Evolutionary conservation across 2,113 vertebrate species (phyloP).

Genomic region (Gadus macrocephalus): DNA sequence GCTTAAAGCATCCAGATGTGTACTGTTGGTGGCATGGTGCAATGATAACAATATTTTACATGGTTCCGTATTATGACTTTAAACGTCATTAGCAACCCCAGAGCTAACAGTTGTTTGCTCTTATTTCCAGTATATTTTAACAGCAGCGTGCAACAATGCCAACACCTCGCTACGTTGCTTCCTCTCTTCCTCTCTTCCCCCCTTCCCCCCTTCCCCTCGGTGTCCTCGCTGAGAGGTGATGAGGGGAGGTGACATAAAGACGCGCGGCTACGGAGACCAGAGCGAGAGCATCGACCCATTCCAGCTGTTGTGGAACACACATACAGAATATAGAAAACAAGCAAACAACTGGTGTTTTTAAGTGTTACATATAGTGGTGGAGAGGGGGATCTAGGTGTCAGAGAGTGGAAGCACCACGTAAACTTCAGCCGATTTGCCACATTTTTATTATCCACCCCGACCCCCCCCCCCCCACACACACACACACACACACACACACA

Average conservation of each 20-base stretch:
- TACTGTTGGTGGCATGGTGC: conserved; percentile 9
- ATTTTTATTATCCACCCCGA: neutral
- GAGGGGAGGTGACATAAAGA: neutral
- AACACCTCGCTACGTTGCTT: conserved; percentile 30
- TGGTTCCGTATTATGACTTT: neutral
- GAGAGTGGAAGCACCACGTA: conserved; percentile 18
- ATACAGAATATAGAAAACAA: conserved; percentile 43
- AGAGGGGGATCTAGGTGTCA: conserved; percentile 1
- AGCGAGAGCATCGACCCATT: conserved; percentile 41
- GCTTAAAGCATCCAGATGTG: conserved; percentile 33
- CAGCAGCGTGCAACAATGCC: conserved; percentile 23
- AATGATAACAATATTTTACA: conserved; percentile 28
- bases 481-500: no score
- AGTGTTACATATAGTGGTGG: conserved; percentile 26
- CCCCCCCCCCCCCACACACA: no score
- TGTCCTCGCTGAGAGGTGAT: conserved; percentile 8
- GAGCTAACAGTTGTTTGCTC: conserved; percentile 33
- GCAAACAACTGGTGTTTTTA: conserved; percentile 36
- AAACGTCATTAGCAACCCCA: neutral
- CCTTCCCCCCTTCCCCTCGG: conserved; percentile 3
- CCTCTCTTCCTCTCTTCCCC: neutral
- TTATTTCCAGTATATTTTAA: conserved; percentile 13
- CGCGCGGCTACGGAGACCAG: conserved; percentile 20
- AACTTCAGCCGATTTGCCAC: neutral
- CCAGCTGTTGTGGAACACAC: conserved; percentile 60